These are phyloP conservation scores for Lutjanus campechanus DNA, from an alignment of 2,797 vertebrate genomes.

Conservation along the genomic window DNA sequence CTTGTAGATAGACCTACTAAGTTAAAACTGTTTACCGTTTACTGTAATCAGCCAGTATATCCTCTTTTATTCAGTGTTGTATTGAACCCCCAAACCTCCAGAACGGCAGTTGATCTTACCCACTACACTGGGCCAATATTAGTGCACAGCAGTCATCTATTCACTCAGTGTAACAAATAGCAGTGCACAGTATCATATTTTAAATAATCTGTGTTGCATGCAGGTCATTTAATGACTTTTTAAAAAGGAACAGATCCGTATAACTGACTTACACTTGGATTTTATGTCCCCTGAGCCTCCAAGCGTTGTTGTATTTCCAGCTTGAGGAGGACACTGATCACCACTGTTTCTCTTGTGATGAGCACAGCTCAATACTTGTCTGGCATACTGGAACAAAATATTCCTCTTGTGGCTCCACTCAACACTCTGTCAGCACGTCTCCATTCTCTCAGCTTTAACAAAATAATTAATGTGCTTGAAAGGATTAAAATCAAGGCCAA, in stretches of 20 bases:
- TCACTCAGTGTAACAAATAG: slow-evolving; percentile 1
- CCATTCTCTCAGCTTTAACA: slow-evolving; percentile 43
- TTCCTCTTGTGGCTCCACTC: slow-evolving; percentile 29
- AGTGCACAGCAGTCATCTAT: slow-evolving; percentile 2
- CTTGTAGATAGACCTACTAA: not conserved
- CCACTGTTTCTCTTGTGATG: slow-evolving; percentile 15
- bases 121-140: not conserved
- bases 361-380: slow-evolving; percentile 42
- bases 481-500: slow-evolving; percentile 13
- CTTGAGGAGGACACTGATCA: slow-evolving; percentile 22
- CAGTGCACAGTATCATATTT: not conserved
- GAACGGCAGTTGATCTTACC: not conserved
- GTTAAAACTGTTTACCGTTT: not conserved
- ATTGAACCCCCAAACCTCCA: not conserved
- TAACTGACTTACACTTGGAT: not conserved
- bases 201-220: slow-evolving; percentile 7
- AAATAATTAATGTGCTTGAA: slow-evolving; percentile 56
- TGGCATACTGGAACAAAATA: slow-evolving; percentile 41
- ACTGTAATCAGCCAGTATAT: slow-evolving; percentile 2
- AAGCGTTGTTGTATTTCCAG: slow-evolving; percentile 2
- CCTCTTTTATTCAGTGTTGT: not conserved
- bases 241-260: not conserved
- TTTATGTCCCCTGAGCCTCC: not conserved
- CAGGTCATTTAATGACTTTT: slow-evolving; percentile 11
- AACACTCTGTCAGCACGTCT: slow-evolving; percentile 35